phyloP scores from a whole-genome alignment of 92 coral and sea anemone species.

The Zoanthus solanderi region DNA sequence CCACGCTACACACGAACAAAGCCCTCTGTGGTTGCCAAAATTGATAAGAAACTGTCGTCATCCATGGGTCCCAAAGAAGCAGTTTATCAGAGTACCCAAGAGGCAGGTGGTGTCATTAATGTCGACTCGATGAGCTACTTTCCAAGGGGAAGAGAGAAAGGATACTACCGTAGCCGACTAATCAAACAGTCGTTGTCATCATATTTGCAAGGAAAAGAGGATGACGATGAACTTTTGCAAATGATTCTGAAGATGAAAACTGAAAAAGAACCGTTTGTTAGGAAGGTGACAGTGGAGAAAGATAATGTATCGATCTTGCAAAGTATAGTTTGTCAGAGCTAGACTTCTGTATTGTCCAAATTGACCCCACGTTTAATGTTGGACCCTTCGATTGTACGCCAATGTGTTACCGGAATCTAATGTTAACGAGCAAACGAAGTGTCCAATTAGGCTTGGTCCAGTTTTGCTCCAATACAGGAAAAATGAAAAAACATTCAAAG shows the following conservation, averaged over 20 bases:
- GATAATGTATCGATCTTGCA: slow-evolving; percentile 23
- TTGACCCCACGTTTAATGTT: slow-evolving; percentile 57
- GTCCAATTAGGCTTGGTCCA: slow-evolving; percentile 57
- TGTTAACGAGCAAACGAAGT: slow-evolving; percentile 34
- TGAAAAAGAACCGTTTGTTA: slow-evolving; percentile 47
- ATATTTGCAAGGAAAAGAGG: slow-evolving; percentile 45
- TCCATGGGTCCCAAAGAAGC: too few relatives aligned
- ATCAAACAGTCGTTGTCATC: background rate
- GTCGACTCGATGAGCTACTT: slow-evolving; percentile 40
- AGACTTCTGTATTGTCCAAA: slow-evolving; percentile 50
- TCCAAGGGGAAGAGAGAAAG: slow-evolving; percentile 55
- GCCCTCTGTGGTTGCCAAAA: slow-evolving; percentile 36
- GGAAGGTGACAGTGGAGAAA: slow-evolving; percentile 45
- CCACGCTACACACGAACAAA: slow-evolving; percentile 42
- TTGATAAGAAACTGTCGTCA: background rate
- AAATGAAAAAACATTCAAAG: slow-evolving; percentile 22
- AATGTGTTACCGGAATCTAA: slow-evolving; percentile 47
- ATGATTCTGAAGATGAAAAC: slow-evolving; percentile 48
- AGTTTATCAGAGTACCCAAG: background rate
- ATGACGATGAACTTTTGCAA: slow-evolving; percentile 39
- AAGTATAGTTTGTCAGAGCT: slow-evolving; percentile 45
- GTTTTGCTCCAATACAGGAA: slow-evolving; percentile 47
- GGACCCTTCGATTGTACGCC: slow-evolving; percentile 66
- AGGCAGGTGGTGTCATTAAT: slow-evolving; percentile 46
- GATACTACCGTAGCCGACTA: slow-evolving; percentile 31